phyloP scores from a whole-genome alignment of 2,113 vertebrate species.

The Aspiorhynchus laticeps region DNA sequence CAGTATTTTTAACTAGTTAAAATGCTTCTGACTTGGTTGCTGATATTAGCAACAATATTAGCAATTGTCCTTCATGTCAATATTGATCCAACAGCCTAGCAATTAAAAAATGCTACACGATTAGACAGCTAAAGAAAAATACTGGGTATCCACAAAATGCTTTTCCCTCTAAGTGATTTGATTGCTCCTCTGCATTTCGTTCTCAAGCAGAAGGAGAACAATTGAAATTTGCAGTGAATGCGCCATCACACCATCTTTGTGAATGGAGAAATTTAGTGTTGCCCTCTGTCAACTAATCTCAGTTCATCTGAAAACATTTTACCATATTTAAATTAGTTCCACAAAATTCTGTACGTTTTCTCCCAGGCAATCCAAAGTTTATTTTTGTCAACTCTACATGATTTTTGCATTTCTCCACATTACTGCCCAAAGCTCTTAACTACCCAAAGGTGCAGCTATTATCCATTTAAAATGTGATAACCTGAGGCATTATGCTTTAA shows the following conservation, averaged over 20 bases:
- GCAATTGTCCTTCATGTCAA: not conserved
- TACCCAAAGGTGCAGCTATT: constrained; percentile 10
- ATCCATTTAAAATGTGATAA: not conserved
- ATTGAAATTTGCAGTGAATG: not conserved
- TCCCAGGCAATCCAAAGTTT: not conserved
- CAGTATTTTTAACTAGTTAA: too few species aligned
- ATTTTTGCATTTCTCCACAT: constrained; percentile 4
- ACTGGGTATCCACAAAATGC: not conserved
- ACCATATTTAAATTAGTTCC: not conserved
- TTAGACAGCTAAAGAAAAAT: constrained; percentile 6
- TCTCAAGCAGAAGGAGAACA: not conserved
- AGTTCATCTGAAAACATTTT: not conserved
- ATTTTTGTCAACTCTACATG: not conserved
- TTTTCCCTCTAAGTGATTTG: not conserved
- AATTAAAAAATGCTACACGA: not conserved
- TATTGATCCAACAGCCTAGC: not conserved
- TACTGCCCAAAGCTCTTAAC: not conserved
- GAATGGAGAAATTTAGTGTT: not conserved
- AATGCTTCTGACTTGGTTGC: not conserved
- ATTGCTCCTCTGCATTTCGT: not conserved
- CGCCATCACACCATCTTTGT: not conserved
- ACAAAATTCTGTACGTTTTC: not conserved
- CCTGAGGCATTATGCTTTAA: constrained; percentile 12
- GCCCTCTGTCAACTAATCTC: not conserved
- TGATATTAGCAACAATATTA: not conserved